Base-by-base conservation (phyloP, 53 echinoderm and acorn worm species). In the Antedon mediterranea region DNA sequence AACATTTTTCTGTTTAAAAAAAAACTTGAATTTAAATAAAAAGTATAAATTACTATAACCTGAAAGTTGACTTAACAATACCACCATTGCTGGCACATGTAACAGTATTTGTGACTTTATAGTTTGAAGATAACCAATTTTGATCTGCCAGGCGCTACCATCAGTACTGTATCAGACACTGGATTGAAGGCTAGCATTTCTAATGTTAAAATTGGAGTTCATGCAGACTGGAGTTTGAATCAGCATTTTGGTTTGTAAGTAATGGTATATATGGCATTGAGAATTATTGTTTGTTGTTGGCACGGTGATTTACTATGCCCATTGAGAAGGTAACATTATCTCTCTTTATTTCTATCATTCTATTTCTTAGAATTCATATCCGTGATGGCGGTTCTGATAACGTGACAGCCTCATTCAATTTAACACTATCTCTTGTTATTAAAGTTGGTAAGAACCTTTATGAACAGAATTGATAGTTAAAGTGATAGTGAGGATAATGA, bases 221-320 rank as follows among this genome's bases (percentile, higher is more conserved):
- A 79, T n/a, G 93, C 93, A 0, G 84, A 93, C 75, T 93, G 93
- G 93, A 83, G 80, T 28, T 93, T n/a, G n/a, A n/a, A 93, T 76
- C 86, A 83, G 34, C 72, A 78, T 27, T 0, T 34, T 70, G 34
- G 71, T 13, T 77, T 89, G 86, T 89, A 43, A 89, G 86, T 89
- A 8, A n/a, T n/a, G n/a, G n/a, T n/a, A n/a, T n/a, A 72, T 4
- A 37, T 6, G 37, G 37, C 37, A 37, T 37, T 37, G n/a, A n/a
- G 37, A 23, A 18, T 57, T 57, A 57, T 6, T 11, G 57, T 26
- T 18, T 57, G 9, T 9, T 37, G 37, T 6, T 37, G 6, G 11
- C 4, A 4, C 37, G 11, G 4, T 37, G 6, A 4, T 37, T 6
- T 4, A 6, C 37, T 6, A n/a, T n/a, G n/a, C n/a, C n/a, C n/a